A percentile compares a stretch with the other conserved stretches of the same genome.
phyloP scores from a whole-genome alignment of 2,113 vertebrate genomes.

The Tretioscincus oriximinensis region DNA sequence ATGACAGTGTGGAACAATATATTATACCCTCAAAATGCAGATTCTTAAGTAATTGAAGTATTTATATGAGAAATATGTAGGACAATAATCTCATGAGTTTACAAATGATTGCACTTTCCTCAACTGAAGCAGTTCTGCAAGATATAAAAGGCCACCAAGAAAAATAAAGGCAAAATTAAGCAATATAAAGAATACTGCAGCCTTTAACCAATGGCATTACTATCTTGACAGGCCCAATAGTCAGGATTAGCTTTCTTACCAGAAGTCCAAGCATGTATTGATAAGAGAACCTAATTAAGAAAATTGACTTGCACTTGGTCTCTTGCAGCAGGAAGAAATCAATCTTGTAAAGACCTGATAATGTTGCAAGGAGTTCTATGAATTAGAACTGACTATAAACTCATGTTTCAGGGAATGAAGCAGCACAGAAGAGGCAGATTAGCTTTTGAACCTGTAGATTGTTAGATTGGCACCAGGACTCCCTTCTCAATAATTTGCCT shows the following conservation, averaged over 20 bases:
- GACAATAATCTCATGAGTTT: neutral
- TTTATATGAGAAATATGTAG: slow-evolving; percentile 18
- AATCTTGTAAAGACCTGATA: slow-evolving; percentile 54
- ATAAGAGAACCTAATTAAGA: slow-evolving; percentile 59
- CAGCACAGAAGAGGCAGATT: slow-evolving; percentile 4
- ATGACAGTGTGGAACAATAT: slow-evolving; percentile 25
- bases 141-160: slow-evolving; percentile 20
- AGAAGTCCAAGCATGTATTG: slow-evolving; percentile 46
- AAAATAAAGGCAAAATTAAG: slow-evolving; percentile 36
- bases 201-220: slow-evolving; percentile 32
- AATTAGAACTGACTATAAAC: slow-evolving; percentile 21
- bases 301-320: slow-evolving; percentile 57
- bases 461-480: neutral
- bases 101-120: neutral
- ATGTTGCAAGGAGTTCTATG: slow-evolving; percentile 26
- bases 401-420: slow-evolving; percentile 10
- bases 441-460: neutral
- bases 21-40: neutral
- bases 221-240: slow-evolving; percentile 1
- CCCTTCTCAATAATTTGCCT: neutral
- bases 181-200: slow-evolving; percentile 30
- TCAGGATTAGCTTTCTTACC: slow-evolving; percentile 29
- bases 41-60: neutral
- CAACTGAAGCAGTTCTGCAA: slow-evolving; percentile 20
- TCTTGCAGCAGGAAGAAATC: slow-evolving; percentile 54